Percentiles rank a stretch among this genome's conserved stretches.
phyloP scores from a whole-genome alignment of 2,113 vertebrate species.

The Gavia stellata region DNA sequence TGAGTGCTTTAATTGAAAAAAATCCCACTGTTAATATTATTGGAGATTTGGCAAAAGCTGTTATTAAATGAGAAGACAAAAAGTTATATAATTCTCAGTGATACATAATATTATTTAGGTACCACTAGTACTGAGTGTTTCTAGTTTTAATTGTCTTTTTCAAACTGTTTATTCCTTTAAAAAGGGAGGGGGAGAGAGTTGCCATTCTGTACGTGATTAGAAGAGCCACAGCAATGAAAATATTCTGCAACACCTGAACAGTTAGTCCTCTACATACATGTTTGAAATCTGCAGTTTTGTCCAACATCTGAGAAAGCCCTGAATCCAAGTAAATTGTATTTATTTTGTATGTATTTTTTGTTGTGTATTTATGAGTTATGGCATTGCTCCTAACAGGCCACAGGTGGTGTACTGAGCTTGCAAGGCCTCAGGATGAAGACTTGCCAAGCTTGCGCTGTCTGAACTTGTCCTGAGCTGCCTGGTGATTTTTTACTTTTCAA shows the following conservation, averaged over 20 bases:
- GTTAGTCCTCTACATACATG: background rate
- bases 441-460: background rate
- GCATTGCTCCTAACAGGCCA: background rate
- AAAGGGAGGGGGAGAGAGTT: fast-evolving
- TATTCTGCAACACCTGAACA: background rate
- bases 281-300: background rate
- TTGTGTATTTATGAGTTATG: background rate
- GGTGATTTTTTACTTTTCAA: background rate
- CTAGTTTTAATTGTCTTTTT: background rate
- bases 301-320: background rate
- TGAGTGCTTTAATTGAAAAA: background rate
- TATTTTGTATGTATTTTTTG: background rate
- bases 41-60: background rate
- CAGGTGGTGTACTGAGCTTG: background rate
- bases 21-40: background rate
- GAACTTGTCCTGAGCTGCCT: background rate
- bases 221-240: background rate
- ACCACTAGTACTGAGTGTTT: background rate
- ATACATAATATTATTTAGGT: background rate
- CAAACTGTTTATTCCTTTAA: background rate
- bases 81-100: background rate
- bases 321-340: background rate
- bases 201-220: background rate
- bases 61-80: background rate
- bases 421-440: background rate